Percentiles rank a stretch among this genome's conserved stretches.
These are phyloP conservation scores for Drosophila borealis DNA, from an alignment of 2,888 invertebrate species.

Conservation along the genomic window DNA sequence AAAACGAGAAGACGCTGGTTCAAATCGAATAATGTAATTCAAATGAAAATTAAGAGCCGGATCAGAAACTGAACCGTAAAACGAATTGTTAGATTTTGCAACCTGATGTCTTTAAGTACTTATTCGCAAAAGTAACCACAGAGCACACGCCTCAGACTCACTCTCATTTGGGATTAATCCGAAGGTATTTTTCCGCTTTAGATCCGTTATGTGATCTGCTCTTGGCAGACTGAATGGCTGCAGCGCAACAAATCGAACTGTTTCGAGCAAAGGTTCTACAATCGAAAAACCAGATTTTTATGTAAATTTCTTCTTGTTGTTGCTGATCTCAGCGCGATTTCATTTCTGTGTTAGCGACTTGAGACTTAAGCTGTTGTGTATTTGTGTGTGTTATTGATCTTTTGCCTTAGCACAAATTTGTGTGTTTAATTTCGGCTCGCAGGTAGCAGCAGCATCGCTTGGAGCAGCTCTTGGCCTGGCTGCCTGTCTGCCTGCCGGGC, in stretches of 20 bases:
- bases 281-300: conserved; percentile 69
- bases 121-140: conserved; percentile 1
- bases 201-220: conserved; percentile 28
- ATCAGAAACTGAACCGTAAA: too few relatives aligned
- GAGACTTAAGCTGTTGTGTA: conserved; percentile 26
- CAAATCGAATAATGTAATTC: too few relatives aligned
- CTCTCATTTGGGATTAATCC: conserved; percentile 52
- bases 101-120: too few relatives aligned
- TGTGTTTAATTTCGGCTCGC: conserved; percentile 66
- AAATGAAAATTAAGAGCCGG: too few relatives aligned
- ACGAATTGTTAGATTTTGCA: too few relatives aligned
- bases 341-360: conserved; percentile 41
- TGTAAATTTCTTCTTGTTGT: conserved; percentile 60
- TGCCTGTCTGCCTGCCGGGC: conserved; percentile 26
- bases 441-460: conserved; percentile 59
- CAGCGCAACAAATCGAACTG: conserved; percentile 18
- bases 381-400: conserved; percentile 63
- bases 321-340: conserved; percentile 58
- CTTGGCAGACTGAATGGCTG: conserved; percentile 33
- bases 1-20: too few relatives aligned
- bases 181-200: conserved; percentile 31
- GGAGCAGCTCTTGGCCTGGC: conserved; percentile 13
- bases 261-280: conserved; percentile 47
- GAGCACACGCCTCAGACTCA: conserved; percentile 36
- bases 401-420: conserved; percentile 61